Evolutionary conservation across 1,140 invertebrate species (phyloP), one percentile per base, ranked within the genome.

Genomic region (Drosophila kikkawai): DNA sequence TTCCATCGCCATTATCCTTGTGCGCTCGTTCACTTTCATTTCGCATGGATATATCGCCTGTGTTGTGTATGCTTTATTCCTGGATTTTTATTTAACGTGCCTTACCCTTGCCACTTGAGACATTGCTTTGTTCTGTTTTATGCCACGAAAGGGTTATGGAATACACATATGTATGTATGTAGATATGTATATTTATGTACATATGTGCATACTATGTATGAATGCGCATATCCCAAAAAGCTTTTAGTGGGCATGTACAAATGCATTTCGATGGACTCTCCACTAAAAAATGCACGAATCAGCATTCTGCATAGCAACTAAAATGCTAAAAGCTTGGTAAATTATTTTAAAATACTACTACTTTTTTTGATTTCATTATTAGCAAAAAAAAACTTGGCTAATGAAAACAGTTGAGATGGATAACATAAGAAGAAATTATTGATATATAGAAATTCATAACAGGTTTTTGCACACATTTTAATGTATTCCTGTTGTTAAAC

Each of bases 81-180:
- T 45, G 50, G 57, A 70, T 69, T 70, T 56, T 73, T 73, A 42
- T 44, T 66, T 78, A 75, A 66, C 68, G 65, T 80, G 76, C 84
- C 84, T 78, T 88, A 87, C 84, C 84, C 84, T 88, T 88, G 84
- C 85, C 85, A 90, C 85, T 90, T 90, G 85, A 90, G 85, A 90
- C 85, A 90, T 85, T 90, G 86, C 85, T 91, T 90, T 90, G 85
- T 90, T 90, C 81, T 84, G 75, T 51, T 65, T 65, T 68, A 76
- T 61, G 70, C 50, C 60, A 75, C 59, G 86, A 88, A 88, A 67
- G 84, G 84, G 80, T 88, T 90, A 84, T 82, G 83, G 58, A 58
- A 80, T 61, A 70, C 57, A 58, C 32, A 67, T 63, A 64, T 53
- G 42, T 17, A 17, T 4, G n/a, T 19, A 42, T 3, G 5, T 19